These are phyloP conservation scores for Pterocles orientalis DNA, from an alignment of 2,113 vertebrate genomes.

Conservation along the genomic window DNA sequence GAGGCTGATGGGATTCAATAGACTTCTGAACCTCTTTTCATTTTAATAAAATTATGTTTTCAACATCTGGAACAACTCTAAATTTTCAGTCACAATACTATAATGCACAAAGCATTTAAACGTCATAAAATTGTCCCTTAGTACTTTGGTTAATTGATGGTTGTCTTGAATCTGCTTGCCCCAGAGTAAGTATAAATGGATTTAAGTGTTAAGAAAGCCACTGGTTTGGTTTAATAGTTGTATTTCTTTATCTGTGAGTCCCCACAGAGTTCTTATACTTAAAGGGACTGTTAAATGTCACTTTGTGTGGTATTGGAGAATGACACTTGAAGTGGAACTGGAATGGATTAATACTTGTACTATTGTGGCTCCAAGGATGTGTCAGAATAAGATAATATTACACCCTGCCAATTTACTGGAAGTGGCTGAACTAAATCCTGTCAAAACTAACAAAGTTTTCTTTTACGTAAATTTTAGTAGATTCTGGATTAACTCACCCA, in stretches of 20 bases:
- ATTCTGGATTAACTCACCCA: neutral
- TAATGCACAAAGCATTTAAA: slow-evolving; percentile 29
- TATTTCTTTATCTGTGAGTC: neutral
- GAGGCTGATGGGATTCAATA: neutral
- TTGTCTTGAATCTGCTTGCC: slow-evolving; percentile 12
- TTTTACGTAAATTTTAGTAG: neutral
- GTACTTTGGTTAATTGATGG: slow-evolving; percentile 20
- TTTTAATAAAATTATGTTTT: slow-evolving; percentile 21
- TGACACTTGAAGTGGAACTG: neutral
- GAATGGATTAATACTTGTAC: neutral
- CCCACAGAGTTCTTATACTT: neutral
- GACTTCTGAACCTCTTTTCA: slow-evolving; percentile 6
- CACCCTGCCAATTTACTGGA: neutral
- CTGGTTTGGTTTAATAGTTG: neutral
- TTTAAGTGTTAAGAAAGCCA: slow-evolving; percentile 10
- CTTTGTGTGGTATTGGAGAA: neutral
- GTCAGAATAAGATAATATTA: neutral
- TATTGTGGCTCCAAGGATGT: neutral
- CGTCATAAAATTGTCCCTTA: slow-evolving; percentile 18
- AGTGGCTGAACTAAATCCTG: neutral
- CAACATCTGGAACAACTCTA: slow-evolving; percentile 61
- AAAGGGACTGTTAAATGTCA: neutral
- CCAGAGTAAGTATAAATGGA: neutral
- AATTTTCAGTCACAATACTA: neutral
- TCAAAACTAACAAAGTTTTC: neutral